These are phyloP conservation scores for Phenacoccus solenopsis DNA, from an alignment of 1,140 invertebrate species.

Conservation along the genomic window DNA sequence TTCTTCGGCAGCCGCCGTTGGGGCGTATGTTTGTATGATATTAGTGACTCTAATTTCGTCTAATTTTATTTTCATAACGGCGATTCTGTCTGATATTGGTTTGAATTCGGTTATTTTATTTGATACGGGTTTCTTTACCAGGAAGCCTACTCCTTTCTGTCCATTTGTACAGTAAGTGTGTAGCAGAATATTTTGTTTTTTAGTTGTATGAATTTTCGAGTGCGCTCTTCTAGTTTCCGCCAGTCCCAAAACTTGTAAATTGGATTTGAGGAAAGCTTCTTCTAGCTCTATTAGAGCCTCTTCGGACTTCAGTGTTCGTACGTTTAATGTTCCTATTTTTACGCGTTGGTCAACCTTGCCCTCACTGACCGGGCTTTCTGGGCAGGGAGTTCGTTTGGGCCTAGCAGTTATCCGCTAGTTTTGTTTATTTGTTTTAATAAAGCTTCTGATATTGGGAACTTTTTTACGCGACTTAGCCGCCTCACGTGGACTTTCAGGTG, in stretches of 20 bases:
- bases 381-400: background rate
- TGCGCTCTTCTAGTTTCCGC: background rate
- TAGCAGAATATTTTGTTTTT: background rate
- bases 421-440: too few relatives aligned
- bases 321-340: constrained; percentile 15
- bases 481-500: constrained; percentile 3
- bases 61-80: background rate
- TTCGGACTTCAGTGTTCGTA: background rate
- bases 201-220: background rate
- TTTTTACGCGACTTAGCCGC: too few relatives aligned
- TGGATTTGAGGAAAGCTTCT: background rate
- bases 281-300: background rate
- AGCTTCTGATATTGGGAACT: too few relatives aligned
- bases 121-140: background rate
- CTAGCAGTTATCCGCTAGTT: too few relatives aligned
- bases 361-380: background rate
- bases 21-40: constrained; percentile 16
- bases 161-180: background rate
- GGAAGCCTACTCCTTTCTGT: constrained; percentile 9
- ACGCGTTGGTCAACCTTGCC: background rate
- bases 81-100: background rate
- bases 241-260: background rate
- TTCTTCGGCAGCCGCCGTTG: background rate
- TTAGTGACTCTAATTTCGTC: background rate
- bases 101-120: background rate